Base-by-base conservation (phyloP, 2,797 vertebrate species). In the Propithecus perrieri region DNA sequence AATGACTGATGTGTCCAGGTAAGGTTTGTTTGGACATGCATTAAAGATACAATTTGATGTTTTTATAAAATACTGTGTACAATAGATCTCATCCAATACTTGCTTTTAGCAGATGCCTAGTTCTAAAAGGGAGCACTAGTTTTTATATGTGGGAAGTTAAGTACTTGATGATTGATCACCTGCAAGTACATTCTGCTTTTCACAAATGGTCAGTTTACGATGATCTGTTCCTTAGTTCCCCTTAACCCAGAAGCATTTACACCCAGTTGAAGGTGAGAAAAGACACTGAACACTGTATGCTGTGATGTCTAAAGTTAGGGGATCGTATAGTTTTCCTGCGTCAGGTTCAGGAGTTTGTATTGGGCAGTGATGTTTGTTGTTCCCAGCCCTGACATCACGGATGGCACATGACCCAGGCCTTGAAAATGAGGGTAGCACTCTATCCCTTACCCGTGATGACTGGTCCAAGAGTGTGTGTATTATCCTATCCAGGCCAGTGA, bases 91-190 rank as follows among this genome's bases (percentile, higher is more conserved):
- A 71, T 57, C 30, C 12, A 59, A 26, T 67, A 59, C 24, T 76
- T 92, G 85, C 76, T 79, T 81, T 96, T 57, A 93, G 63, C 30
- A 74, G 72, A 87, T 89, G 48, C 22, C 71, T 63, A 8, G 41
- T 93, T 94, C 67, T 95, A 79, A 95, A 86, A 94, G 17, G 22
- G 35, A 83, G 28, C 43, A 28, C 61, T 86, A 7, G 33, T 46
- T 94, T 95, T 93, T 93, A 57, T 59, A 35, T 91, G 53, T 81
- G 67, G 20, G 28, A 92, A 84, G 55, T 28, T 84, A 94, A 91
- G 33, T 33, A 72, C 76, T n/a, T 89, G 78, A 80, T 81, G 86
- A 95, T 15, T 87, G 74, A 38, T 57, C 35, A 35, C 15, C n/a
- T 72, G 24, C 14, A 84, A 84, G 35, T 24, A 76, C 8, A n/a